Evolutionary conservation across 2,797 vertebrate genomes (phyloP), one percentile per base, ranked within the genome.

Genomic region (Leucoraja ocellata): DNA sequence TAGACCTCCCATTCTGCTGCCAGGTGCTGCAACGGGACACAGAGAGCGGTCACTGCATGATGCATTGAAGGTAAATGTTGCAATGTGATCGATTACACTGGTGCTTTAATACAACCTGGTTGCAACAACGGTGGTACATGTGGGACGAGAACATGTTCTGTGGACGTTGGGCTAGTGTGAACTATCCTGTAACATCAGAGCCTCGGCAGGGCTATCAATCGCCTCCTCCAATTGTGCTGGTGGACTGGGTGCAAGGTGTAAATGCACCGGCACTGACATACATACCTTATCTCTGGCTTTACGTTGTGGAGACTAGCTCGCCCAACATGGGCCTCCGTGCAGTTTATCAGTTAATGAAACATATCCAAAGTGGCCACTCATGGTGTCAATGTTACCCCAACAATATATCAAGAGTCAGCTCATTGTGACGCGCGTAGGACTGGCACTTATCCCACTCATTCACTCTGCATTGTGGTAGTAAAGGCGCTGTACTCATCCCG

Each of bases 1-100:
- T 28, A 76, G 18, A 13, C 90, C 90, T 21, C 90, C 90, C 90
- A 92, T 92, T 13, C 76, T 54, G 28, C 71, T 74, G 90, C 71
- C 13, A 74, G 25, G 36, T n/a, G 25, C 90, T 92, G 65, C 21
- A 74, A 92, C 76, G 25, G 46, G 77, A 91, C 28, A 71, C 11
- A 73, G 1, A 92, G 0, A 92, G 54, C 6, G 73, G 5, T 74
- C 39, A 73, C 68, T 91, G 74, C 73, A 36, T 21, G 71, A 68
- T 21, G 86, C n/a, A 68, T 63, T 90, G 28, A 92, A 92, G 39
- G 2, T 54, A 25, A 74, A 25, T 46, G 46, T 76, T 65, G 25
- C 23, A 74, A 54, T 46, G 32, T 4, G 21, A 25, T 5, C 46
- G 25, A 73, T 54, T 28, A 11, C 68, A 58, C 2, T 71, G 14